Evolutionary conservation across 1,140 invertebrate species (phyloP).

Genomic region (Drosophila oshimai): DNA sequence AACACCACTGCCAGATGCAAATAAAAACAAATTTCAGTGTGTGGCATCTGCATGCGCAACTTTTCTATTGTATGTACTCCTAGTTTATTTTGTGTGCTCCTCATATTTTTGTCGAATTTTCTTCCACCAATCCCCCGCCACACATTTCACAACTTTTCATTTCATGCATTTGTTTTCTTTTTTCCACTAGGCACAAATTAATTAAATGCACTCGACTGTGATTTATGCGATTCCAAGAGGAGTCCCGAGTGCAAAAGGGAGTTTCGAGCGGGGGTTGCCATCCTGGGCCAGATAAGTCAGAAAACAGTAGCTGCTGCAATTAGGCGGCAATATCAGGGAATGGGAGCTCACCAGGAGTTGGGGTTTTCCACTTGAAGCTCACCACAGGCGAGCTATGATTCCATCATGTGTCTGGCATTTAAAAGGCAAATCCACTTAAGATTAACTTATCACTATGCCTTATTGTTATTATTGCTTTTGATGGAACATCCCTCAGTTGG

Average conservation of each 20-base stretch:
- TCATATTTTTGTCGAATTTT: constrained; percentile 36
- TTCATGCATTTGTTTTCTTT: constrained; percentile 41
- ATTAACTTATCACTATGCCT: constrained; percentile 60
- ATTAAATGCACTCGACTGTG: constrained; percentile 64
- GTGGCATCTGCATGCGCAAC: constrained; percentile 45
- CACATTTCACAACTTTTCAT: constrained; percentile 13
- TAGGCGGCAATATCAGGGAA: constrained; percentile 12
- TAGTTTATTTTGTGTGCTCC: constrained; percentile 37
- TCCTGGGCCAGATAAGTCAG: background rate
- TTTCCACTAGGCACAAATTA: constrained; percentile 50
- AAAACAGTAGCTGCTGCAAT: constrained; percentile 20
- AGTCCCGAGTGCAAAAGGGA: background rate
- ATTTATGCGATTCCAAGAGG: constrained; percentile 43
- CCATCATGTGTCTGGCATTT: constrained; percentile 28
- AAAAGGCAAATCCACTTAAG: constrained; percentile 74
- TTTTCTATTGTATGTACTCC: constrained; percentile 37
- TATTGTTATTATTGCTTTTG: background rate
- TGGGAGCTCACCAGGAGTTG: too few relatives aligned
- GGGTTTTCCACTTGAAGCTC: constrained; percentile 22
- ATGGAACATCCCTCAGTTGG: background rate
- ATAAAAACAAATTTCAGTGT: constrained; percentile 46
- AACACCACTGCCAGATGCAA: constrained; percentile 41
- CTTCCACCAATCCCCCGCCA: background rate
- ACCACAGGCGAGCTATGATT: constrained; percentile 15
- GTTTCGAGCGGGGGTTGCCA: background rate